A percentile compares a stretch with the other conserved stretches of the same genome.
These are phyloP conservation scores for Copsychus sechellarum DNA, from an alignment of 2,113 vertebrate genomes.

Conservation along the genomic window DNA sequence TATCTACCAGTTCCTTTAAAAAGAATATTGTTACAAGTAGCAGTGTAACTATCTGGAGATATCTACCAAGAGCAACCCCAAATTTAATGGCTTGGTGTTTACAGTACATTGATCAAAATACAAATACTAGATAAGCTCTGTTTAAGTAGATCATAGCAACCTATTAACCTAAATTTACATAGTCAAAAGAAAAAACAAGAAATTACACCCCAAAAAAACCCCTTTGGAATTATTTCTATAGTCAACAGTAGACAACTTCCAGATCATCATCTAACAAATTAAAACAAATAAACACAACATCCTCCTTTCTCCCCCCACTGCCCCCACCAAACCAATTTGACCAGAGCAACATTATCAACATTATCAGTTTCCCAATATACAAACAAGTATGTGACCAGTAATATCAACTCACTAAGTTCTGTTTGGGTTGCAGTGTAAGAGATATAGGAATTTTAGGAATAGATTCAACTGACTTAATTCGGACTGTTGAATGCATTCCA, in stretches of 20 bases:
- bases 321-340: neutral
- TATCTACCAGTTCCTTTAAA: neutral
- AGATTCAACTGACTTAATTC: slow-evolving; percentile 82
- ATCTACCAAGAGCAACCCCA: neutral
- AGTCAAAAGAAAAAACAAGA: neutral
- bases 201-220: neutral
- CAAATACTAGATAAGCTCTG: neutral
- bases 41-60: neutral
- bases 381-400: neutral
- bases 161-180: neutral
- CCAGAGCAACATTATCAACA: neutral
- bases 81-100: neutral
- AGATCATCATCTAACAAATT: neutral
- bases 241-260: neutral
- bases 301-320: accelerated
- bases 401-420: slow-evolving; percentile 80
- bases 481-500: slow-evolving; percentile 82
- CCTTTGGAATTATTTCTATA: neutral
- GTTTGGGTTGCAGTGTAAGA: slow-evolving; percentile 80
- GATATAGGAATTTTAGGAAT: slow-evolving; percentile 78
- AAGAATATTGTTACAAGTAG: neutral
- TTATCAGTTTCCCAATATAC: neutral
- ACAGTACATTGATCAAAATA: neutral
- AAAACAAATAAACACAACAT: neutral
- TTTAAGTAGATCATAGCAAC: neutral